Evolutionary conservation across 2,888 invertebrate genomes (phyloP).

Genomic region (Himalopsyche kuldschensis): DNA sequence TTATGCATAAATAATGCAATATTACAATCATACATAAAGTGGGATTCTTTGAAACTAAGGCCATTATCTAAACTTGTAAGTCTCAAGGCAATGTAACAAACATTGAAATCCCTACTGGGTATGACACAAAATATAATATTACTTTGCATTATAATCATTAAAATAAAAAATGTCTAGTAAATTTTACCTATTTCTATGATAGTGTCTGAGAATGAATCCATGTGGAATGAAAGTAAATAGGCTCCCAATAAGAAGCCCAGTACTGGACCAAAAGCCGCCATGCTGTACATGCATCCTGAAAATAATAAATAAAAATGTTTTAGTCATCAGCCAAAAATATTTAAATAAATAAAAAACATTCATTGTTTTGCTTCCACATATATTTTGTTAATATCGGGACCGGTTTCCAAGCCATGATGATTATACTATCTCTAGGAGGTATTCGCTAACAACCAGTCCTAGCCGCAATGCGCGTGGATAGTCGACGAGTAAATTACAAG

Average conservation of each 20-base stretch:
- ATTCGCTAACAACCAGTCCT: too few relatives aligned
- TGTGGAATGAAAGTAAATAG: conserved; percentile 87
- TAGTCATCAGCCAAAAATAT: not conserved
- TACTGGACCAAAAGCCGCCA: conserved; percentile 96
- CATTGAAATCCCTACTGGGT: not conserved
- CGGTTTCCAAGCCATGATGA: too few relatives aligned
- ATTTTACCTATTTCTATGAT: conserved; percentile 70
- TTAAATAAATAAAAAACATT: too few relatives aligned
- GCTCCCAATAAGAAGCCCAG: conserved; percentile 91
- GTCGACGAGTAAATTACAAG: too few relatives aligned
- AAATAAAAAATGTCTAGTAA: not conserved
- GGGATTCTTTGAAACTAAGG: not conserved
- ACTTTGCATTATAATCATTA: too few relatives aligned
- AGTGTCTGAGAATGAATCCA: conserved; percentile 77
- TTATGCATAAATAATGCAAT: too few relatives aligned
- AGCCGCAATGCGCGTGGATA: too few relatives aligned
- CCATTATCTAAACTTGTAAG: not conserved
- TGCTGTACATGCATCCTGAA: conserved; percentile 92
- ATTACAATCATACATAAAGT: too few relatives aligned
- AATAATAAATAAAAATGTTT: conserved; percentile 38
- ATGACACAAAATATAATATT: too few relatives aligned
- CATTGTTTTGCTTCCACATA: too few relatives aligned
- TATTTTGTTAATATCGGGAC: too few relatives aligned
- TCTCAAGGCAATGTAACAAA: not conserved
- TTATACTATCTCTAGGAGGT: too few relatives aligned